Evolutionary conservation across 2,888 invertebrate genomes (phyloP).

Genomic region (Heliconius aoede): DNA sequence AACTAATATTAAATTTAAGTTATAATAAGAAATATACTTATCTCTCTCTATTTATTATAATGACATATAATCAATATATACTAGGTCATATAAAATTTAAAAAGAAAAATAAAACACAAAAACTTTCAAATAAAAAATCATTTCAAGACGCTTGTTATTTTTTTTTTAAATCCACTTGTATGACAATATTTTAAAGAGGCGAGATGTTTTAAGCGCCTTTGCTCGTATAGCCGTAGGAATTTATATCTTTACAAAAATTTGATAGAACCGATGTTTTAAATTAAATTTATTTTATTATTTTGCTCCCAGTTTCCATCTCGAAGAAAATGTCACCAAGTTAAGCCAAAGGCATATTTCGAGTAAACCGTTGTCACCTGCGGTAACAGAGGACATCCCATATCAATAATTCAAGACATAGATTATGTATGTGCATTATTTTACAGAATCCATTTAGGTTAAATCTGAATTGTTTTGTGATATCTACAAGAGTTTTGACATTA

Average conservation of each 20-base stretch:
- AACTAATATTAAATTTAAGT: too few species aligned
- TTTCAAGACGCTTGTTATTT: neutral
- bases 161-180: neutral
- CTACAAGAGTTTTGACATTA: too few species aligned
- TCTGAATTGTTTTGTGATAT: too few species aligned
- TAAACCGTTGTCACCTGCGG: conserved; percentile 35
- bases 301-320: neutral
- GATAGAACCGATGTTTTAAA: neutral
- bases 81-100: too few species aligned
- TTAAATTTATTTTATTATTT: neutral
- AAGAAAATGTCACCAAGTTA: conserved; percentile 7
- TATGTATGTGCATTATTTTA: conserved; percentile 48
- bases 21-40: too few species aligned
- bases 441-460: conserved; percentile 33
- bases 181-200: neutral
- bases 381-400: conserved; percentile 42
- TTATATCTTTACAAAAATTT: neutral
- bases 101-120: too few species aligned
- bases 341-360: conserved; percentile 23
- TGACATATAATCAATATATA: too few species aligned
- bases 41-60: too few species aligned
- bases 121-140: neutral
- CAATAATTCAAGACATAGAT: conserved; percentile 47
- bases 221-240: neutral
- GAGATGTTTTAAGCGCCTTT: neutral